Base-by-base conservation (phyloP, 1,140 invertebrate genomes). In the Paracyclopina nana region DNA sequence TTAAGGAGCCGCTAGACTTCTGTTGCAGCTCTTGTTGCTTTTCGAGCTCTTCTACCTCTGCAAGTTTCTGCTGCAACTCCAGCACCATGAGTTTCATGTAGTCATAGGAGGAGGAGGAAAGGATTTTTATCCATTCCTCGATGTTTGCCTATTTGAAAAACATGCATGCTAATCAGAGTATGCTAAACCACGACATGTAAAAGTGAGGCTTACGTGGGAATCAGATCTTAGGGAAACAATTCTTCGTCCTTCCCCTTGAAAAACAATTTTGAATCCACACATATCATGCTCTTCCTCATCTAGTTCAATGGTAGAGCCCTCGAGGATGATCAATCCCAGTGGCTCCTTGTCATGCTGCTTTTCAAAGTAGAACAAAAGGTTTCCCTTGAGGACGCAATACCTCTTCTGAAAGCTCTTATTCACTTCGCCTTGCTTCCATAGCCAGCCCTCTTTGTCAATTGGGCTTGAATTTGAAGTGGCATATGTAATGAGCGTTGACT, bases 101-200 rank as follows among this genome's bases (percentile, higher is more conserved):
- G 62, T 94, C 88, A 63, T 94, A 94, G 59, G 84, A 84, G 0
- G 88, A 84, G 67, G 85, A 88, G 0, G 87, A 83, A 14, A 95
- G 62, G 0, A 81, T 78, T 68, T 94, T 95, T 88, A 96, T 95
- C 91, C 91, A 96, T 50, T 76, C 71, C 63, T 94, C 90, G 82
- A 94, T 90, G 3, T 76, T 75, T 55, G 90, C 81, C 64, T 91
- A 85, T 3, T 77, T 78, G 53, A 87, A 38, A 20, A 31, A 31
- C 29, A 31, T 9, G 8, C 29, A 14, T 31, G 29, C 8, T 8
- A 14, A 31, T n/a, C n/a, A n/a, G n/a, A n/a, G n/a, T n/a, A n/a
- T n/a, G n/a, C n/a, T n/a, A n/a, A n/a, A n/a, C n/a, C n/a, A n/a
- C n/a, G n/a, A n/a, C n/a, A n/a, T n/a, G n/a, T n/a, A n/a, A n/a